These are phyloP conservation scores for Zaprionus obscuricornis DNA, from an alignment of 2,888 invertebrate species.

Conservation along the genomic window DNA sequence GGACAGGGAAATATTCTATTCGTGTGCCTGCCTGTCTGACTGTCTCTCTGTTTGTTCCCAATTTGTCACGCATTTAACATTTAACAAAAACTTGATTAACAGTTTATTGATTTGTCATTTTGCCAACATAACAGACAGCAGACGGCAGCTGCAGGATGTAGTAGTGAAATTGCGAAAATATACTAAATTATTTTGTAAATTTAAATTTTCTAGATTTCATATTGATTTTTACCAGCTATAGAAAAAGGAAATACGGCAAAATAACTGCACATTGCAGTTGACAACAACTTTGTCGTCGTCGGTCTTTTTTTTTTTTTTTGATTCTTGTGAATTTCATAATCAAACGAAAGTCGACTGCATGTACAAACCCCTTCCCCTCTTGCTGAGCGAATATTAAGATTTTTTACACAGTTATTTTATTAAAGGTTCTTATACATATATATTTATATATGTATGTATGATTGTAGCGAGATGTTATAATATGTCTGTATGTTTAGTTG, in stretches of 20 bases:
- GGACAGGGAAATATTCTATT: too few relatives aligned
- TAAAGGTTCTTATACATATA: too few relatives aligned
- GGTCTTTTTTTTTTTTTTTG: background rate
- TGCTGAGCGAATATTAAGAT: too few relatives aligned
- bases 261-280: slow-evolving; percentile 55
- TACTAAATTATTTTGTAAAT: slow-evolving; percentile 1
- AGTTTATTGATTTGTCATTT: slow-evolving; percentile 55
- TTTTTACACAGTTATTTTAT: too few relatives aligned
- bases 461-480: too few relatives aligned
- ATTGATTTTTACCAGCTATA: slow-evolving; percentile 67
- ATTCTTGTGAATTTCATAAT: slow-evolving; percentile 42
- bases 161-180: background rate
- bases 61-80: slow-evolving; percentile 31
- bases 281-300: background rate
- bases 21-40: slow-evolving; percentile 1
- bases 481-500: too few relatives aligned
- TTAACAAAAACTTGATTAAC: slow-evolving; percentile 58
- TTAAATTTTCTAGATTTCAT: slow-evolving; percentile 37
- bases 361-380: too few relatives aligned
- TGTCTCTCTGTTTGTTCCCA: too few relatives aligned
- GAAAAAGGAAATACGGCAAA: slow-evolving; percentile 20
- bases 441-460: background rate
- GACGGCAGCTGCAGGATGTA: background rate
- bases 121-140: slow-evolving; percentile 1
- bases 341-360: slow-evolving; percentile 15